Evolutionary conservation across 1,140 invertebrate species (phyloP).

Genomic region (Cyrtorhinus lividipennis): DNA sequence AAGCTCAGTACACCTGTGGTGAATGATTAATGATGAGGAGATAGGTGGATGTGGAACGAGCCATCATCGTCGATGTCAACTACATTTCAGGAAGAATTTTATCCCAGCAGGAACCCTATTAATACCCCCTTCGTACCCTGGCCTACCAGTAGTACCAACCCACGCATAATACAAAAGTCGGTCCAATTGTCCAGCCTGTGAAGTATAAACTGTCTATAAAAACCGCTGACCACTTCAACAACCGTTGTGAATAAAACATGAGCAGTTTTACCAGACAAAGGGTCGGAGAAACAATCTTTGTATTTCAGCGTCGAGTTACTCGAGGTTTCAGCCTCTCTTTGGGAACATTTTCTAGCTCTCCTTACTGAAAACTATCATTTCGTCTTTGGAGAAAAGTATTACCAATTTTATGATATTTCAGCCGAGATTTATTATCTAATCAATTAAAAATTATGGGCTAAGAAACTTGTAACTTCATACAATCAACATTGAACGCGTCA

Average conservation of each 20-base stretch:
- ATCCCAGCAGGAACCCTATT: not conserved
- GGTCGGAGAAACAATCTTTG: not conserved
- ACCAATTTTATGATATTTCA: too few relatives aligned
- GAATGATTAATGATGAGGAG: not conserved
- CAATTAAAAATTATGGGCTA: too few relatives aligned
- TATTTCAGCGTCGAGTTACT: too few relatives aligned
- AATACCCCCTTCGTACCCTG: not conserved
- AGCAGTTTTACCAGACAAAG: not conserved
- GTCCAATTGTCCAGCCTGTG: not conserved
- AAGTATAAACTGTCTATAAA: not conserved
- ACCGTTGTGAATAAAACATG: not conserved
- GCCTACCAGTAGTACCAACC: not conserved
- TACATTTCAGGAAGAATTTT: not conserved
- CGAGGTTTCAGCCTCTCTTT: too few relatives aligned
- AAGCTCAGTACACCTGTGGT: not conserved
- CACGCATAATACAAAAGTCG: not conserved
- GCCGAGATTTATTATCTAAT: too few relatives aligned
- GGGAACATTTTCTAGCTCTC: too few relatives aligned
- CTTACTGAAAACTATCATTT: too few relatives aligned
- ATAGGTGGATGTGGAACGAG: not conserved
- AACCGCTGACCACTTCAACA: not conserved
- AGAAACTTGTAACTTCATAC: too few relatives aligned
- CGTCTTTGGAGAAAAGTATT: too few relatives aligned
- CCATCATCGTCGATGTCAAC: not conserved
- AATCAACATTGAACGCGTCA: too few relatives aligned